Base-by-base conservation (phyloP, 1,140 invertebrate species). In the Samia ricini region DNA sequence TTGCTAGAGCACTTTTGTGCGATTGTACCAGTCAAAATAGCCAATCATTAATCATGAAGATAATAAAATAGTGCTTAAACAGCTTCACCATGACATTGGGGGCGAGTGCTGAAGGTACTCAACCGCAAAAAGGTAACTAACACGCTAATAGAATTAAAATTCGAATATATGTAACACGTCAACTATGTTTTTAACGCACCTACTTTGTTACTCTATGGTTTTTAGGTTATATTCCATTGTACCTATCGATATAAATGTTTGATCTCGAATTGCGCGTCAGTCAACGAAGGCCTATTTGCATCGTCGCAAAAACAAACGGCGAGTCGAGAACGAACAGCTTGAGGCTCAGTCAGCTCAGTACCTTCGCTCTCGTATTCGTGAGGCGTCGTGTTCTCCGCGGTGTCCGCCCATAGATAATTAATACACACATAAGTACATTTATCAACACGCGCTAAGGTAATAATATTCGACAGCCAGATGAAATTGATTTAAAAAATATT, bases 371-470 rank as follows among this genome's bases (percentile, higher is more conserved):
- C 60, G 69, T 71, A 74, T 51, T 26, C 62, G 63, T 62, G 71
- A 62, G 22, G 72, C 71, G 77, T 62, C 78, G 79, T 65, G 78
- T 83, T 76, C 76, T 66, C 73, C 79, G 85, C 75, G 71, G 55
- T 63, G 65, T 65, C 65, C 19, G 26, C 66, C 70, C 71, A 82
- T 67, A 79, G 76, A 79, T 67, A 75, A 79, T 23, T 22, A 22
- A 58, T 22, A 15, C 20, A 24, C 42, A 33, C 8, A 56, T 62
- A 66, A 51, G 74, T 22, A 50, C 65, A 68, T 77, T 72, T 69
- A 64, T 70, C 33, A 52, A 7, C 69, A 72, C 72, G 76, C 74
- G 71, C 68, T 60, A 75, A 83, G 74, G 73, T 81, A 77, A 71
- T 67, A 36, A 60, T 42, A 42, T 42, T 12, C n/a, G 7, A 42